Percentiles rank a stretch among this genome's conserved stretches.
phyloP scores from a whole-genome alignment of 92 coral and sea anemone species.

The Porites cylindrica region DNA sequence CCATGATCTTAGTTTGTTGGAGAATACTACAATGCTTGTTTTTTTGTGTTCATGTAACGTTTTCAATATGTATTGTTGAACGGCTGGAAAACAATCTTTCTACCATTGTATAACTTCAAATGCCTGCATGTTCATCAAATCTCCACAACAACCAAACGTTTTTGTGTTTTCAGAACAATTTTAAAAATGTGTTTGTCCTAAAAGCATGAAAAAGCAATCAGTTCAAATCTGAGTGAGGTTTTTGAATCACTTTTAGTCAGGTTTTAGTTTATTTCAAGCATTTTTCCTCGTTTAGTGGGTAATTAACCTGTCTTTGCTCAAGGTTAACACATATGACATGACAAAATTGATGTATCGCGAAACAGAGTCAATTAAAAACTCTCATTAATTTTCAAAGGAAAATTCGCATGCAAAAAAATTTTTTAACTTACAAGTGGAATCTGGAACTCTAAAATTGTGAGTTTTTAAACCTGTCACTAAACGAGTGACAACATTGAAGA shows the following conservation, averaged over 20 bases:
- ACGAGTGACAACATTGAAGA: background rate
- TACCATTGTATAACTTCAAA: background rate
- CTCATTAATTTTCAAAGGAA: background rate
- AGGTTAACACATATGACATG: background rate
- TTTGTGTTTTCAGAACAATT: background rate
- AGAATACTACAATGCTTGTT: no score
- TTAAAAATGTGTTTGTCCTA: background rate
- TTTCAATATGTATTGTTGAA: background rate
- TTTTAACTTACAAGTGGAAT: background rate
- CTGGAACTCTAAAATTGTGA: background rate
- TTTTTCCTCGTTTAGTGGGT: background rate
- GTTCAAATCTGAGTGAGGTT: background rate
- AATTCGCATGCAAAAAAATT: background rate
- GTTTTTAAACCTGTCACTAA: background rate
- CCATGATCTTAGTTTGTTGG: no score
- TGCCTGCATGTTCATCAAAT: background rate
- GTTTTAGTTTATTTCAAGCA: background rate
- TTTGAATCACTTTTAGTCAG: background rate
- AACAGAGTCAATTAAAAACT: background rate
- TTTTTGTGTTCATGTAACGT: no score
- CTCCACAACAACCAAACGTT: slow-evolving; percentile 1
- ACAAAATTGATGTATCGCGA: background rate
- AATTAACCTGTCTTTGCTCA: background rate
- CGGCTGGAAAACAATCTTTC: background rate
- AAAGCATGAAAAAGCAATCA: background rate